Evolutionary conservation across 2,888 invertebrate genomes (phyloP).

Genomic region (Tiliacea aurago): DNA sequence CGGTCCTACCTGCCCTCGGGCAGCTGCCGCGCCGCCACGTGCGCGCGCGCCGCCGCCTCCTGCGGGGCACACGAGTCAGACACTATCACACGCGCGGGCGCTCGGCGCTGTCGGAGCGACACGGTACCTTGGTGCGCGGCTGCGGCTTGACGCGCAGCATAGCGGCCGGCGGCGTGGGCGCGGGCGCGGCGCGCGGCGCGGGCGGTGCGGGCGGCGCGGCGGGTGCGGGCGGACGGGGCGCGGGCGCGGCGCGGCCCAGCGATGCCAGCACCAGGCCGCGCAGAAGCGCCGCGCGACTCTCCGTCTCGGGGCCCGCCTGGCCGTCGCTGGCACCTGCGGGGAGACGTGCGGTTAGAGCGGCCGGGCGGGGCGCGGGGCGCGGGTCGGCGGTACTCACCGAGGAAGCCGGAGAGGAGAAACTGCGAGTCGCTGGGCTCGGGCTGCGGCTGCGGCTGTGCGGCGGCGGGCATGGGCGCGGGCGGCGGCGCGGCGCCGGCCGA

Average conservation of each 20-base stretch:
- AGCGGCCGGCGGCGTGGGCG: constrained; percentile 71
- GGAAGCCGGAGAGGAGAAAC: constrained; percentile 82
- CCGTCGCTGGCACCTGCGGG: constrained; percentile 73
- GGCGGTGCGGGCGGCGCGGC: constrained; percentile 66
- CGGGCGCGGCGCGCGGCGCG: constrained; percentile 56
- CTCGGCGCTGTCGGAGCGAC: constrained; percentile 29
- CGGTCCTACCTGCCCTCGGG: constrained; percentile 87
- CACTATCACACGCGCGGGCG: constrained; percentile 37
- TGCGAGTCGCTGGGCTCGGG: constrained; percentile 79
- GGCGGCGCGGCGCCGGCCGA: constrained; percentile 87
- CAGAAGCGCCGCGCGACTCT: constrained; percentile 84
- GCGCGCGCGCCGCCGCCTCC: constrained; percentile 74
- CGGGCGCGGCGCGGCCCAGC: constrained; percentile 79
- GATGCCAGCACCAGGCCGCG: constrained; percentile 87
- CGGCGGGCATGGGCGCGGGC: constrained; percentile 79
- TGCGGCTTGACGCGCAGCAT: constrained; percentile 83
- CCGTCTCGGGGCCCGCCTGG: constrained; percentile 77
- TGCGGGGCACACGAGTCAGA: constrained; percentile 54
- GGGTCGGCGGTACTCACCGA: constrained; percentile 69
- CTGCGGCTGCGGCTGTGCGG: constrained; percentile 82
- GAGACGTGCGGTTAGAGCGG: not conserved
- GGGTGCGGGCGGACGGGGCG: constrained; percentile 68
- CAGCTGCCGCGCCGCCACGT: constrained; percentile 79
- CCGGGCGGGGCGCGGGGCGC: too few relatives aligned
- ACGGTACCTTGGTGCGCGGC: constrained; percentile 83